Base-by-base conservation (phyloP, 2,888 invertebrate genomes). In the Pristionchus japonicus region DNA sequence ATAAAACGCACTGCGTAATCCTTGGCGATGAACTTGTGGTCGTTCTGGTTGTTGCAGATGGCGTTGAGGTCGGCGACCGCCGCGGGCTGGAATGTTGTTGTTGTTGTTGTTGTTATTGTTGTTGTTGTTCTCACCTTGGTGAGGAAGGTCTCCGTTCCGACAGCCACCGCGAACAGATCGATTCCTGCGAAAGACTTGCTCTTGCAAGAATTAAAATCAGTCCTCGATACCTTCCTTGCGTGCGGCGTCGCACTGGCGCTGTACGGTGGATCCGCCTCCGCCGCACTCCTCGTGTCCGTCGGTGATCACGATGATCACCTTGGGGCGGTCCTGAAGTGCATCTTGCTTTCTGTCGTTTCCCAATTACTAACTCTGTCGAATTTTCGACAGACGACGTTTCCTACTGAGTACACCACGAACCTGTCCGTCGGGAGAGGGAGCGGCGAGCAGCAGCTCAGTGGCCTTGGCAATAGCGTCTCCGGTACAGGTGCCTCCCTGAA, bases 1-100 rank as follows among this genome's bases (percentile, higher is more conserved):
- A 23, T n/a, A 27, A 37, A 40, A 52, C 49, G 4, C 37, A 83
- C 82, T 17, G 49, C 82, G 49, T 86, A 86, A 23, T 86, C 86
- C 67, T 67, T 70, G 20, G 86, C 86, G 70, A 86, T 86, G 86
- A 86, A 86, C 86, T 86, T 86, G 70, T 86, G 70, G 15, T 86
- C 70, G 34, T 86, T 70, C 47, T 86, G 67, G 31, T 49, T 70
- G 49, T 86, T 86, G 70, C 57, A 52, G 47, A 86, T 86, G 49
- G 86, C 86, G 40, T 86, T 86, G 47, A 86, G 31, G n/a, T 86
- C 86, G 49, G 86, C 67, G 34, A 86, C 31, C 0, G 86, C 86
- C 0, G 49, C 49, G 0, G 86, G 70, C 86, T 77, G 43, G 11
- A 77, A 74, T 23, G 20, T 47, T 77, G 20, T 43, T 43, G 4